These are phyloP conservation scores for Ichneumoninae sp. DNA, from an alignment of 2,888 invertebrate species.

Conservation along the genomic window DNA sequence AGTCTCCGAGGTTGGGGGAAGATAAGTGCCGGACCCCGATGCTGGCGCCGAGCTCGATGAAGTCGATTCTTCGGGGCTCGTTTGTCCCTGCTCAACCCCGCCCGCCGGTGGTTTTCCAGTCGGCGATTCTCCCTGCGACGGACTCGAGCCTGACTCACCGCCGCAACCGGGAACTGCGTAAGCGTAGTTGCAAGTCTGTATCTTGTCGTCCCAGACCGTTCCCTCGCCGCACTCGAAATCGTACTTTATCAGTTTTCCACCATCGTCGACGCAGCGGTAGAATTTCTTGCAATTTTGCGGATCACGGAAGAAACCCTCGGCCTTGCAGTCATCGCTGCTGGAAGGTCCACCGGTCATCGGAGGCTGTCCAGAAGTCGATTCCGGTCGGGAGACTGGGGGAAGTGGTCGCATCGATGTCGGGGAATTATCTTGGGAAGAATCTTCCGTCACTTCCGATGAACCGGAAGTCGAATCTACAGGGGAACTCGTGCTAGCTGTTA, in stretches of 20 bases:
- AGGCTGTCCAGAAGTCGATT: not conserved
- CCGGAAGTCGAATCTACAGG: conserved; percentile 19
- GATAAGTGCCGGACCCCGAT: not conserved
- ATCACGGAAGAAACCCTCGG: conserved; percentile 90
- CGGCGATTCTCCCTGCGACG: conserved; percentile 11
- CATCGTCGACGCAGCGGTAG: conserved; percentile 90
- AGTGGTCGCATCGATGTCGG: not conserved
- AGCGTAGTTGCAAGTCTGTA: conserved; percentile 87
- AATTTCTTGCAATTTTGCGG: conserved; percentile 89
- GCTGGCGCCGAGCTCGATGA: conserved; percentile 1
- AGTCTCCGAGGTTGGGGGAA: not conserved
- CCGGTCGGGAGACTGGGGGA: not conserved
- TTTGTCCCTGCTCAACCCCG: conserved; percentile 8
- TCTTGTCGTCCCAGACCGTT: conserved; percentile 89
- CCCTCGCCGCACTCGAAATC: conserved; percentile 88
- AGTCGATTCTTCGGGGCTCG: not conserved
- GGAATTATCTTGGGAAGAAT: not conserved
- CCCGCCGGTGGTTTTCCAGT: conserved; percentile 25
- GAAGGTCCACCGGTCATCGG: not conserved
- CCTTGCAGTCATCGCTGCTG: conserved; percentile 70
- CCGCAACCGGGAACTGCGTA: conserved; percentile 84
- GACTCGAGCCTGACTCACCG: conserved; percentile 35
- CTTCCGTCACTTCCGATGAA: conserved; percentile 7
- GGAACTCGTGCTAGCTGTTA: not conserved
- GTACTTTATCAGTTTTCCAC: conserved; percentile 84